Evolutionary conservation across 2,888 invertebrate genomes (phyloP).

Genomic region (Adelognathus sp.): DNA sequence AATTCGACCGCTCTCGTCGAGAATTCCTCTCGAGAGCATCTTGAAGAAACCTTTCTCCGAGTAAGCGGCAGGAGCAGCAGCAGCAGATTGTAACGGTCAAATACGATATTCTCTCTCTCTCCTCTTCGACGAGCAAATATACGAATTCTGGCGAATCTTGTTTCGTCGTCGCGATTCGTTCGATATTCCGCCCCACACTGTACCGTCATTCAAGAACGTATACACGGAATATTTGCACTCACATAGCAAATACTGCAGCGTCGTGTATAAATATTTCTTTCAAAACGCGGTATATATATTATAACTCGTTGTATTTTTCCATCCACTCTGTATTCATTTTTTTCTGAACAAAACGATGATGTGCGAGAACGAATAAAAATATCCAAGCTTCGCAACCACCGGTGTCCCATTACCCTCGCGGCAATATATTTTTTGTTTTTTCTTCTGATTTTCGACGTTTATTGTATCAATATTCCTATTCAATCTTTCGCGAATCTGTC

Average conservation of each 20-base stretch:
- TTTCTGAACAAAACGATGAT: no score
- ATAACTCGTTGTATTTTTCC: no score
- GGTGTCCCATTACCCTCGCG: background rate
- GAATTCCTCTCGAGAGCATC: conserved; percentile 5
- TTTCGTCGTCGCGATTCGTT: background rate
- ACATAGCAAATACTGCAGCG: no score
- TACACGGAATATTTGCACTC: no score
- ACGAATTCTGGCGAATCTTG: background rate
- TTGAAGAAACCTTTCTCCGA: conserved; percentile 21
- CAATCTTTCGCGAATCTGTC: background rate
- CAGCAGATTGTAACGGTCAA: background rate
- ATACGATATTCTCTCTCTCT: background rate
- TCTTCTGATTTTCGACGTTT: no score
- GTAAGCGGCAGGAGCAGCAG: background rate
- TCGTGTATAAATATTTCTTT: no score
- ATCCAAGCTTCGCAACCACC: no score
- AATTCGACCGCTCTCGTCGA: background rate
- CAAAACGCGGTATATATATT: no score
- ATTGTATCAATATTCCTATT: background rate
- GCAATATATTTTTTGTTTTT: background rate
- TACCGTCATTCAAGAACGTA: background rate
- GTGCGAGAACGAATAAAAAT: no score
- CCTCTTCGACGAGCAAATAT: background rate
- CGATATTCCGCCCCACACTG: background rate
- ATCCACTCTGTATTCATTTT: no score